Conservation (phyloP, 2,797 vertebrate genomes). For the Luscinia megarhynchos region DNA sequence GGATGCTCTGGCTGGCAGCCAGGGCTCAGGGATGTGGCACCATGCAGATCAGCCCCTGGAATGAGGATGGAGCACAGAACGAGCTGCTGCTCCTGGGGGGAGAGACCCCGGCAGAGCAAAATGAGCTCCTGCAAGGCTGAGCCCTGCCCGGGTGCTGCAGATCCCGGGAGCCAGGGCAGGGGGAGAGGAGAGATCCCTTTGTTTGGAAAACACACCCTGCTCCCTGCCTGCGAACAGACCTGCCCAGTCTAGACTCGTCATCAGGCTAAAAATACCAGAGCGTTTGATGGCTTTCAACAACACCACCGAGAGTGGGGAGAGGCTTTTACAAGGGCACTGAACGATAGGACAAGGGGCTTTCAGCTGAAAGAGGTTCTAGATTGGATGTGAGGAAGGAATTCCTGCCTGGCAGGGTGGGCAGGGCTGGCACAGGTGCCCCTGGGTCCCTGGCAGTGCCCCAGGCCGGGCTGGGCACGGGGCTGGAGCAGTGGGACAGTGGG, state of each 20-base stretch:
- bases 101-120: neutral
- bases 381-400: neutral
- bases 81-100: neutral
- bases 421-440: neutral
- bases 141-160: too few species aligned
- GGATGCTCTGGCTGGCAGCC: conserved; percentile 63
- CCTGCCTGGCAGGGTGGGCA: neutral
- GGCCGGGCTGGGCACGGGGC: too few species aligned
- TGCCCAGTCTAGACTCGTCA: neutral
- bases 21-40: conserved; percentile 80
- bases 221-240: neutral
- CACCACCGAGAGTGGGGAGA: neutral
- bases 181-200: too few species aligned
- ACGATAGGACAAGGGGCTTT: neutral
- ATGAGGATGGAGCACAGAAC: neutral
- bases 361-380: neutral
- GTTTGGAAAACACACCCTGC: neutral
- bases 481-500: too few species aligned
- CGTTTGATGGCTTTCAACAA: neutral
- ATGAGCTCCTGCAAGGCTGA: accelerated
- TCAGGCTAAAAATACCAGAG: neutral
- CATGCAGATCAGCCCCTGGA: conserved; percentile 78
- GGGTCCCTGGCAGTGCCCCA: neutral
- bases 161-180: too few species aligned
- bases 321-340: neutral